These are phyloP conservation scores for Synanthedon formicaeformis DNA, from an alignment of 2,888 invertebrate genomes.

Conservation along the genomic window DNA sequence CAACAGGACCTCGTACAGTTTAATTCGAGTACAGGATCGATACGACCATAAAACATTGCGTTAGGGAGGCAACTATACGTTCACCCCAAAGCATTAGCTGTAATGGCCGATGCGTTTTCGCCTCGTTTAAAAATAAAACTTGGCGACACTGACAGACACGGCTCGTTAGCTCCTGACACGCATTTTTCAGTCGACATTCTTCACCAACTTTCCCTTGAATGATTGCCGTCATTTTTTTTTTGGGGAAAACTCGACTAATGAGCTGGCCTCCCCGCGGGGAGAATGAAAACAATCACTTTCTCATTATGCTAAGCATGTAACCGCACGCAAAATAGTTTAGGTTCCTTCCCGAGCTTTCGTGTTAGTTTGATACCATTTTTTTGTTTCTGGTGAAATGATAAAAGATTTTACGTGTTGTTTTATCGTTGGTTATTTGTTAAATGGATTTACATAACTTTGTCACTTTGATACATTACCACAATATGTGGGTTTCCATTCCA, in stretches of 20 bases:
- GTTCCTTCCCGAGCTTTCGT: not conserved
- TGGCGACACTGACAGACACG: constrained; percentile 40
- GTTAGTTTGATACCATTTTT: constrained; percentile 1
- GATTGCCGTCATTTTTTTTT: constrained; percentile 41
- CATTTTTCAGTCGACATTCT: constrained; percentile 21
- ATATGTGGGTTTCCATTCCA: too few relatives aligned
- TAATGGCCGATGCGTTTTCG: constrained; percentile 40
- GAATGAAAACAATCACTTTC: constrained; percentile 36
- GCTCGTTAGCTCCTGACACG: constrained; percentile 39
- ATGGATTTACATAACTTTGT: not conserved
- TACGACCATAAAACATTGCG: not conserved
- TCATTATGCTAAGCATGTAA: constrained; percentile 42
- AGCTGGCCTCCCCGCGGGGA: constrained; percentile 19
- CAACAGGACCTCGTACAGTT: too few relatives aligned
- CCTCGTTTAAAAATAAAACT: constrained; percentile 40
- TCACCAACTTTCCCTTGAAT: constrained; percentile 41
- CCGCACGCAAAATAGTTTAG: constrained; percentile 32
- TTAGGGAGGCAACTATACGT: constrained; percentile 1
- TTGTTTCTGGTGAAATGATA: not conserved
- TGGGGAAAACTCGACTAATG: constrained; percentile 14
- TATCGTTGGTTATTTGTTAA: constrained; percentile 6
- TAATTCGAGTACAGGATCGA: not conserved
- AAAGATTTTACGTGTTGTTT: constrained; percentile 5
- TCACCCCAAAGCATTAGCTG: constrained; percentile 20
- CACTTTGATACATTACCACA: not conserved